Base-by-base conservation (phyloP, 2,888 invertebrate genomes). In the Mythimna impura region DNA sequence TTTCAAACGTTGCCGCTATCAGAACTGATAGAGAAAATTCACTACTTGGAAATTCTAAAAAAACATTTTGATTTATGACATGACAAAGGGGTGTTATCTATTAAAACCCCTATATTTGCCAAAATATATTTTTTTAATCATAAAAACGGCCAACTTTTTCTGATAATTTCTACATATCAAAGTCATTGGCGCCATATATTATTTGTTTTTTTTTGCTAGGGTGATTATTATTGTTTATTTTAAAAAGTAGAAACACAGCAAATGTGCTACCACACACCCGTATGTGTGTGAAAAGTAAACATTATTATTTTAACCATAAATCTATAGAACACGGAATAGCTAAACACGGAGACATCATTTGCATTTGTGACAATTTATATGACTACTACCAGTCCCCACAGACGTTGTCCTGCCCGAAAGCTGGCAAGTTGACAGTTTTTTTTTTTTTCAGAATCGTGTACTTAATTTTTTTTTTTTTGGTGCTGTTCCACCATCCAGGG, bases 261-360 rank as follows among this genome's bases (percentile, higher is more conserved):
- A 78, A 75, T 69, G 52, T 68, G 77, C 60, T 61, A 60, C 60
- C 20, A 20, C 14, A 14, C 22, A 57, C 61, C 66, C 34, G 25
- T 47, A 17, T 47, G 14, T 47, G 47, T 47, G 25, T 65, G 47
- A 55, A 72, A 58, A 47, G 20, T 34, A 74, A 80, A 73, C 61
- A 76, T 17, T 9, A 57, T 47, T 30, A 80, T 76, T 80, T 47
- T 47, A 22, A 12, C 40, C 25, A 61, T 30, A 30, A 1, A 58
- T 4, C 40, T 14, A 61, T 12, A 61, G 61, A 61, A 3, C 61
- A 40, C 12, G 12, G 22, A 61, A 60, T 60, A 8, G n/a, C n/a
- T 36, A 60, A 36, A 58, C 55, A 6, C 5, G 12, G 12, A 4
- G 9, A 10, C 22, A 12, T 47, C 17, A 47, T 47, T 47, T 14